Base-by-base conservation (phyloP, 2,797 vertebrate species). In the Tachyglossus aculeatus region DNA sequence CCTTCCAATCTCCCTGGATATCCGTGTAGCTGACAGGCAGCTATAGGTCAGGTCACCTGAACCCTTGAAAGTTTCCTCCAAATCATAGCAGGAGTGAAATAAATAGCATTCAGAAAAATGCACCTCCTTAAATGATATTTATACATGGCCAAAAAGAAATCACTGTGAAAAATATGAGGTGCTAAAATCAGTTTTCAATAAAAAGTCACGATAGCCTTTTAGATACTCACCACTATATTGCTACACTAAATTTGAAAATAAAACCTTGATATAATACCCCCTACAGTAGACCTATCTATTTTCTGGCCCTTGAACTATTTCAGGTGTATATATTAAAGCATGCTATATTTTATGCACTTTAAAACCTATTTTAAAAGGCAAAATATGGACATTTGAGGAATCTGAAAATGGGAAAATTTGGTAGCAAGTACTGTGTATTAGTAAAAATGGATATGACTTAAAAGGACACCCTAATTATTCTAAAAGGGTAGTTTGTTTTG, bases 91-190 rank as follows among this genome's bases (percentile, higher is more conserved):
- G 9, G n/a, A 37, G 34, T 47, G 37, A 70, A 62, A 63, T 37
- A 86, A 86, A 51, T 6, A 53, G 4, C 44, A 39, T 44, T 80
- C 65, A 65, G 25, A 71, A 72, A 80, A 82, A 70, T 55, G 9
- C 7, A 34, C 37, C 80, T 51, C 37, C 19, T 78, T 57, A 39
- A 81, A 76, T n/a, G n/a, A n/a, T 58, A 36, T 43, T 66, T 54
- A 48, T 67, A 32, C 55, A 54, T 47, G 79, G 40, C 63, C 37
- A 50, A 53, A 71, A 77, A 82, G 6, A 77, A 65, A 52, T 71
- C 31, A 55, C 63, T 74, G 34, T 74, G 58, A 36, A 63, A 59
- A 70, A 34, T 21, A 40, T 24, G 58, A 74, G 66, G 13, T 78
- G 59, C 10, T 58, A 63, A 71, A 77, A 38, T 37, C n/a, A 54